Evolutionary conservation across 2,888 invertebrate species (phyloP).

Genomic region (Clostera curtula): DNA sequence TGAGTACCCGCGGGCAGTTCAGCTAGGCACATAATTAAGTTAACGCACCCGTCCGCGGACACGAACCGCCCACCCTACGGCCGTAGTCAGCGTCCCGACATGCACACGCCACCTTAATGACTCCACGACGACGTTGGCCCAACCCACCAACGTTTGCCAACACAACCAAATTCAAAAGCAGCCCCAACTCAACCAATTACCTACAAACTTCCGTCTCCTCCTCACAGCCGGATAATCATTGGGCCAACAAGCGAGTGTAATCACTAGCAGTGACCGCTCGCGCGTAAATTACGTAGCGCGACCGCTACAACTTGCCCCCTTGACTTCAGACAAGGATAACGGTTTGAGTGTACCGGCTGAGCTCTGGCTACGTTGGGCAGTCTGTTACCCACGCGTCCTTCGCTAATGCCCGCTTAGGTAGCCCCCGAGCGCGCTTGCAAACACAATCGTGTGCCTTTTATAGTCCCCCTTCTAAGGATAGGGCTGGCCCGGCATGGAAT

Average conservation of each 20-base stretch:
- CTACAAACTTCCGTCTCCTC: conserved; percentile 27
- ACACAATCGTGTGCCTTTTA: conserved; percentile 58
- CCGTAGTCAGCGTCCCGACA: conserved; percentile 37
- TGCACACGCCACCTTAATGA: conserved; percentile 60
- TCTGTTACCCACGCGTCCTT: conserved; percentile 55
- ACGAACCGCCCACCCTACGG: conserved; percentile 37
- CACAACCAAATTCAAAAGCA: conserved; percentile 27
- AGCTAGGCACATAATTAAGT: conserved; percentile 43
- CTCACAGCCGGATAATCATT: conserved; percentile 49
- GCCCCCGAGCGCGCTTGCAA: conserved; percentile 54
- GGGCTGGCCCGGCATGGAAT: conserved; percentile 35
- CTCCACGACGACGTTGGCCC: conserved; percentile 36
- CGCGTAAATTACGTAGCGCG: conserved; percentile 63
- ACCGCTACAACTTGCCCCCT: conserved; percentile 30
- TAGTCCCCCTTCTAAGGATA: conserved; percentile 42
- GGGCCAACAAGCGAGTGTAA: conserved; percentile 60
- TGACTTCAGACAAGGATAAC: conserved; percentile 9
- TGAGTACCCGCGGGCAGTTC: conserved; percentile 18
- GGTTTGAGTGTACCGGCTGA: conserved; percentile 19
- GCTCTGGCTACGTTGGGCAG: conserved; percentile 37
- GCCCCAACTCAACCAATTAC: conserved; percentile 13
- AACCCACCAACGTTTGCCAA: conserved; percentile 35
- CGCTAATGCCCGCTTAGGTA: conserved; percentile 66
- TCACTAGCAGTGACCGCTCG: conserved; percentile 68
- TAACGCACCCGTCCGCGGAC: conserved; percentile 42